Percentiles rank a stretch among this genome's conserved stretches.
Evolutionary conservation across 2,888 invertebrate species (phyloP).

Genomic region (Rhaphigaster nebulosa): DNA sequence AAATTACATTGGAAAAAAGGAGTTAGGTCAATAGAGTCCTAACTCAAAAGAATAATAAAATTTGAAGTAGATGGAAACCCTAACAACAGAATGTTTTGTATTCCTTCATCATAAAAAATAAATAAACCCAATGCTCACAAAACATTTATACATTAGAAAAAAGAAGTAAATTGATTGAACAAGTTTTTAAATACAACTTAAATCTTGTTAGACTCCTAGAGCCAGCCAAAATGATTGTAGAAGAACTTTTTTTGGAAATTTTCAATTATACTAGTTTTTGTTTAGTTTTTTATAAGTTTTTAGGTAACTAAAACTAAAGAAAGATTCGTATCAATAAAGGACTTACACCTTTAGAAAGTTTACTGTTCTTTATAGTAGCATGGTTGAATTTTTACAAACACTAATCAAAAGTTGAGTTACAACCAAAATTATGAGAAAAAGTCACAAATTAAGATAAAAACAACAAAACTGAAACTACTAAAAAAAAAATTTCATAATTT

Average conservation of each 20-base stretch:
- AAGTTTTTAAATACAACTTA: not conserved
- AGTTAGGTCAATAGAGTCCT: not conserved
- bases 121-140: not conserved
- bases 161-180: not conserved
- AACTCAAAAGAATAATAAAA: not conserved
- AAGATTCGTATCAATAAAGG: too few relatives aligned
- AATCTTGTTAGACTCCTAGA: not conserved
- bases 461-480: not conserved
- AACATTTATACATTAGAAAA: not conserved
- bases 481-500: not conserved
- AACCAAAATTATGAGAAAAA: not conserved
- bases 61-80: not conserved
- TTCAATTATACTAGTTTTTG: not conserved
- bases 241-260: not conserved
- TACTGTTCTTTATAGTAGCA: not conserved
- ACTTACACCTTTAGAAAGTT: not conserved
- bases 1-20: not conserved
- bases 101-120: not conserved
- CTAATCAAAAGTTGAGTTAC: not conserved
- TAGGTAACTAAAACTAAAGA: not conserved
- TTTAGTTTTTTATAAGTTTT: not conserved
- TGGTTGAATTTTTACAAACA: not conserved
- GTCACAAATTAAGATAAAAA: not conserved
- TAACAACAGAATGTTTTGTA: not conserved
- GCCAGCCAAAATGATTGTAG: not conserved